A percentile compares a stretch with the other conserved stretches of the same genome.
These are phyloP conservation scores for Thereva unica DNA, from an alignment of 2,888 invertebrate species.

Conservation along the genomic window DNA sequence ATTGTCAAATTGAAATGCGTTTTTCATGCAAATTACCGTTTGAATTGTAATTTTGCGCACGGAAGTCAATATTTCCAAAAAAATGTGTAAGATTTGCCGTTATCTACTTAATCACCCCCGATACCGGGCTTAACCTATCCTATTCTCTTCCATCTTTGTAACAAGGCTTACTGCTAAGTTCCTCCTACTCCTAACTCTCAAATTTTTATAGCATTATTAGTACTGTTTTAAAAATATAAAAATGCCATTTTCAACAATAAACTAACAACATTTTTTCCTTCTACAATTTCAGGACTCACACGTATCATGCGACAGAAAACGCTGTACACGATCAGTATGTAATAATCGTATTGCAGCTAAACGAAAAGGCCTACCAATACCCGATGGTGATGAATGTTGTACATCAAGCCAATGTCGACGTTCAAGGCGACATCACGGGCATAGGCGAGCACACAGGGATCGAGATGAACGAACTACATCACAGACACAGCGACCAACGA, in stretches of 20 bases:
- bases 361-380: conserved; percentile 64
- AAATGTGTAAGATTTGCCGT: too few relatives aligned
- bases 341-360: conserved; percentile 58
- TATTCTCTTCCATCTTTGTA: too few relatives aligned
- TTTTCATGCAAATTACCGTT: too few relatives aligned
- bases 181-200: too few relatives aligned
- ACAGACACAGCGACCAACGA: conserved; percentile 4
- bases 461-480: conserved; percentile 44
- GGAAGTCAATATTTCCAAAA: too few relatives aligned
- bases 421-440: conserved; percentile 54
- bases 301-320: conserved; percentile 77
- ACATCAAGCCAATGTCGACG: conserved; percentile 55
- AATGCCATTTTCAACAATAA: not conserved
- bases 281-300: conserved; percentile 69
- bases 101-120: too few relatives aligned
- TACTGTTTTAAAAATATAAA: not conserved
- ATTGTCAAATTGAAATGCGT: too few relatives aligned
- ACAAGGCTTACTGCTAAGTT: too few relatives aligned
- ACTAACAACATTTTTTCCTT: not conserved
- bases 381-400: conserved; percentile 60
- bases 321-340: conserved; percentile 76
- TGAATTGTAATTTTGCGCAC: too few relatives aligned
- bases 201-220: not conserved
- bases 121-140: too few relatives aligned
- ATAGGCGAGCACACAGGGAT: conserved; percentile 52